Evolutionary conservation across 2,797 vertebrate species (phyloP), one percentile per base, ranked within the genome.

Genomic region (Danio tinwini): DNA sequence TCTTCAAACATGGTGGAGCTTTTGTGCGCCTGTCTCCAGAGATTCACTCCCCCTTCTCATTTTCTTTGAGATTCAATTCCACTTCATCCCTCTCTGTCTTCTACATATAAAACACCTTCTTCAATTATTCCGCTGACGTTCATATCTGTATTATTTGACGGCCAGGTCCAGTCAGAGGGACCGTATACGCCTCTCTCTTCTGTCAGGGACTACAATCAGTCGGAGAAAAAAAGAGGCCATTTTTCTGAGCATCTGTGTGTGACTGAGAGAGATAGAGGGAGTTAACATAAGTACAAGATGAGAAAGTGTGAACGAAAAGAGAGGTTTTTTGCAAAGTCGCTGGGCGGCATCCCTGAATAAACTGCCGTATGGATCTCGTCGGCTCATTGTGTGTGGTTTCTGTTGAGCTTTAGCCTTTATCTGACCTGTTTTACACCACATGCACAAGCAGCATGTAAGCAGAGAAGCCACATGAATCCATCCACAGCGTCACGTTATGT

Each of bases 81-180:
- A 86, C 87, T 91, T 89, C 85, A 88, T 90, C 88, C 86, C 86
- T 84, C 87, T 81, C 87, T 86, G 88, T 93, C 92, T 91, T 93
- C 91, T 93, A 92, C 92, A 93, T 93, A 93, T 92, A 92, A 93
- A 93, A 92, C 92, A 92, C 89, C 91, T 89, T 91, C 92, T 90
- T 91, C 90, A 93, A 93, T 94, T 92, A 93, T 93, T 92, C 86
- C 82, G 83, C 87, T 56, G 87, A 89, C 85, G 84, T 89, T 92
- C 92, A 91, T 92, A 90, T 92, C 90, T 91, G 88, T 88, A 92
- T 92, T 91, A 89, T 92, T 91, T 89, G 90, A 91, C 71, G 82
- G 84, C 85, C 78, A 77, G 70, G 86, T 85, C 90, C 78, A 88
- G 92, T 91, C 89, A 89, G 85, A 92, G 83, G 85, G 90, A 90